Conservation (phyloP, 2,888 invertebrate genomes). For the Dryomyza anilis region DNA sequence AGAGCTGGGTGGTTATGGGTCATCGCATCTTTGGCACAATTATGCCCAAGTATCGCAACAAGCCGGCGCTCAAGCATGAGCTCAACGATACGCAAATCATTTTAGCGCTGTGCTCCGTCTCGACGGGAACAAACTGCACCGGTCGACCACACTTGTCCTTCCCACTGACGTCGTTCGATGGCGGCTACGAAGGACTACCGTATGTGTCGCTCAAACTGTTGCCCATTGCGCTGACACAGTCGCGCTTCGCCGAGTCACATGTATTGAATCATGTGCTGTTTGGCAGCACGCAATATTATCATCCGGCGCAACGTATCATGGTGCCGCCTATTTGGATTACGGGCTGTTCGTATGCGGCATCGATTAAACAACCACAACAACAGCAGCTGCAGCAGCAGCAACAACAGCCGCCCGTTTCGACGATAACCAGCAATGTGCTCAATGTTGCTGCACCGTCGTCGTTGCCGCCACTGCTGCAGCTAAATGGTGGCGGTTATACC, state of each 20-base stretch:
- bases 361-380: conserved; percentile 36
- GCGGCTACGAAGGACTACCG: conserved; percentile 39
- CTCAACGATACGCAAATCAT: conserved; percentile 49
- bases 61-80: conserved; percentile 42
- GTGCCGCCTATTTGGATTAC: conserved; percentile 38
- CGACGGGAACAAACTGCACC: conserved; percentile 39
- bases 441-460: background rate
- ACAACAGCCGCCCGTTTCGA: conserved; percentile 1
- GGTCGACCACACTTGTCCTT: conserved; percentile 37
- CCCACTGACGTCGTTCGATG: conserved; percentile 36
- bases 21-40: conserved; percentile 47
- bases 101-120: conserved; percentile 42
- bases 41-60: conserved; percentile 46
- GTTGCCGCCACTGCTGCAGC: too few relatives aligned
- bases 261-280: conserved; percentile 32
- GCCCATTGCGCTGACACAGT: conserved; percentile 45
- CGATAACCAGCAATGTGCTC: conserved; percentile 3
- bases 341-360: conserved; percentile 37
- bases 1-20: conserved; percentile 34
- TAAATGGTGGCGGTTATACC: too few relatives aligned
- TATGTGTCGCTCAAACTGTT: conserved; percentile 39
- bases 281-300: conserved; percentile 37
- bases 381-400: background rate
- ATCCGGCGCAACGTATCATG: conserved; percentile 37
- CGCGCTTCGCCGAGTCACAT: conserved; percentile 40